Evolutionary conservation across 2,888 invertebrate species (phyloP).

Genomic region (Spatulosminthurus flaviceps): DNA sequence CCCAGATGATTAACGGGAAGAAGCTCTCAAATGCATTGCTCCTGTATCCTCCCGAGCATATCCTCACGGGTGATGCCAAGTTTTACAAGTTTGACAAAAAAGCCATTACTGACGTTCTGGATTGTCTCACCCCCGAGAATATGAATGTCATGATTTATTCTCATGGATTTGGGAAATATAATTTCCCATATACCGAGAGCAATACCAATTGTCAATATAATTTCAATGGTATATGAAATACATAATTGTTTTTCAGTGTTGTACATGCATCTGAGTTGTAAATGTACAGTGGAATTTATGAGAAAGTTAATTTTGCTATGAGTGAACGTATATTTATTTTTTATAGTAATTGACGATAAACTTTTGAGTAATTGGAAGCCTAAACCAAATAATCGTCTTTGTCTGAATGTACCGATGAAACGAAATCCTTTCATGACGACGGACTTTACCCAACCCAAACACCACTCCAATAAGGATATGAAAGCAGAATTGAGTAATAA

Average conservation of each 20-base stretch:
- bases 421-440: conserved; percentile 38
- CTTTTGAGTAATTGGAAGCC: neutral
- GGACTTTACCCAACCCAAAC: conserved; percentile 20
- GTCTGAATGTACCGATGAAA: neutral
- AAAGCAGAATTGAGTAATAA: conserved; percentile 19
- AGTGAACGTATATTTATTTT: too few species aligned
- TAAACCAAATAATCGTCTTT: neutral
- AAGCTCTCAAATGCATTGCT: conserved; percentile 31
- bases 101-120: conserved; percentile 11
- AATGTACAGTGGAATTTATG: too few species aligned
- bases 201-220: conserved; percentile 31
- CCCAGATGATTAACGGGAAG: conserved; percentile 31
- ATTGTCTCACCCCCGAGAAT: neutral
- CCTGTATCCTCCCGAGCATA: conserved; percentile 33
- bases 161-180: conserved; percentile 13
- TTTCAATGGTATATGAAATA: neutral
- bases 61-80: conserved; percentile 32
- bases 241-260: neutral
- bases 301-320: too few species aligned
- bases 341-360: neutral
- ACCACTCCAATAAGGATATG: conserved; percentile 9
- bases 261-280: neutral
- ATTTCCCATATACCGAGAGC: neutral
- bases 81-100: conserved; percentile 35
- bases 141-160: conserved; percentile 43